Evolutionary conservation across 1,140 invertebrate genomes (phyloP).

Genomic region (Ganaspis sp.): DNA sequence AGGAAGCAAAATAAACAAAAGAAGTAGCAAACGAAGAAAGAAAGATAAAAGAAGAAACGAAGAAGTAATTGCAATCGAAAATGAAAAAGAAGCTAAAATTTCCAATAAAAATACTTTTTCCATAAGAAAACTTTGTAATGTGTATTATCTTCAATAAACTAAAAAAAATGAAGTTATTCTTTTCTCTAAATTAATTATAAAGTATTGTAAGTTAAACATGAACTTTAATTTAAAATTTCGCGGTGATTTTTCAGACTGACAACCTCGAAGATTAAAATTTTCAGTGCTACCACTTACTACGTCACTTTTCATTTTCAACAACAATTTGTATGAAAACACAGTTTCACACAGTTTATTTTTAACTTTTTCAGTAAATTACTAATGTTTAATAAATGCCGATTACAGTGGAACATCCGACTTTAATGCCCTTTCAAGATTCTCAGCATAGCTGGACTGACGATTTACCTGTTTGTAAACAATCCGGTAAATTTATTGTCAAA

Average conservation of each 20-base stretch:
- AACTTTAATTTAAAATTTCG: neutral
- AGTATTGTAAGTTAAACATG: too few relatives aligned
- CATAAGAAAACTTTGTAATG: too few relatives aligned
- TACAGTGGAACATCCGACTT: constrained; percentile 41
- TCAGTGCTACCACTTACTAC: neutral
- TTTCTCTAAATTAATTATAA: too few relatives aligned
- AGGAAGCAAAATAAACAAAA: too few relatives aligned
- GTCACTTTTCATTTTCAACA: constrained; percentile 6
- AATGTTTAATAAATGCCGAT: constrained; percentile 17
- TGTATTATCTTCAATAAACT: too few relatives aligned
- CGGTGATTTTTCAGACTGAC: neutral
- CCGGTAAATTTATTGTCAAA: constrained; percentile 74
- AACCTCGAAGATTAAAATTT: neutral
- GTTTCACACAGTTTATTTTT: neutral
- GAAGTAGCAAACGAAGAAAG: too few relatives aligned
- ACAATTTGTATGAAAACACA: neutral
- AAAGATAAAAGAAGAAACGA: too few relatives aligned
- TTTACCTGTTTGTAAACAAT: constrained; percentile 87
- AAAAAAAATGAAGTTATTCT: too few relatives aligned
- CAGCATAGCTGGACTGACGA: constrained; percentile 88
- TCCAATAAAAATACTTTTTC: too few relatives aligned
- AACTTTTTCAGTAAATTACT: neutral
- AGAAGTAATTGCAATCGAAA: too few relatives aligned
- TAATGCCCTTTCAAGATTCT: constrained; percentile 70
- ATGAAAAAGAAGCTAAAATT: too few relatives aligned